Evolutionary conservation across 2,888 invertebrate genomes (phyloP), one percentile per base, ranked within the genome.

Genomic region (Drosophila acutilabella): DNA sequence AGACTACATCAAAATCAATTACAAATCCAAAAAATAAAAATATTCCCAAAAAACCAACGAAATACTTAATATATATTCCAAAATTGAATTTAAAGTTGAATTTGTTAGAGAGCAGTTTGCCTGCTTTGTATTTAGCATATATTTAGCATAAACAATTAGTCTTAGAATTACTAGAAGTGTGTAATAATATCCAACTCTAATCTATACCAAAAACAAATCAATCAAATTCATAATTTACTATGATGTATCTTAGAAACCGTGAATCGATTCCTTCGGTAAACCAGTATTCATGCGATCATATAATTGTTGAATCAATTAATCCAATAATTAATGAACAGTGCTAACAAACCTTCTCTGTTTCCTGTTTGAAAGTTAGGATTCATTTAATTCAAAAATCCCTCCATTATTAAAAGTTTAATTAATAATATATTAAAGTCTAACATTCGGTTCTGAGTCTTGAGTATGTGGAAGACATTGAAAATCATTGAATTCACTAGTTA

Each of bases 41-140:
- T 23, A 23, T 23, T 26, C 14, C 45, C 16, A 8, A 30, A 30
- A 30, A 30, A 30, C 30, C 30, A 44, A 38, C 38, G 10, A 61
- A 61, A 30, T 54, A 8, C 48, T 33, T 48, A 4, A 44, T 30
- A 23, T 30, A 18, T 18, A 7, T 26, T 33, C 53, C 38, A 33
- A 38, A 42, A 42, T n/a, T 50, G 30, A 18, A 16, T 13, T 50
- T 13, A 30, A 11, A 48, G 30, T 16, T 48, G 1, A 18, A 13
- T 50, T 50, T 23, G 54, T 44, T 71, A 59, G 42, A 59, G 33
- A 54, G 65, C 51, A 71, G 44, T 42, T 40, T 42, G 53, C 48
- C 16, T 64, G 30, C 33, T 50, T 16, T n/a, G 52, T 71, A 71
- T 50, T 41, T 71, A 58, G 18, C 38, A 44, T 56, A 56, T 41